phyloP scores from a whole-genome alignment of 2,888 invertebrate species.

The Neria commutata region DNA sequence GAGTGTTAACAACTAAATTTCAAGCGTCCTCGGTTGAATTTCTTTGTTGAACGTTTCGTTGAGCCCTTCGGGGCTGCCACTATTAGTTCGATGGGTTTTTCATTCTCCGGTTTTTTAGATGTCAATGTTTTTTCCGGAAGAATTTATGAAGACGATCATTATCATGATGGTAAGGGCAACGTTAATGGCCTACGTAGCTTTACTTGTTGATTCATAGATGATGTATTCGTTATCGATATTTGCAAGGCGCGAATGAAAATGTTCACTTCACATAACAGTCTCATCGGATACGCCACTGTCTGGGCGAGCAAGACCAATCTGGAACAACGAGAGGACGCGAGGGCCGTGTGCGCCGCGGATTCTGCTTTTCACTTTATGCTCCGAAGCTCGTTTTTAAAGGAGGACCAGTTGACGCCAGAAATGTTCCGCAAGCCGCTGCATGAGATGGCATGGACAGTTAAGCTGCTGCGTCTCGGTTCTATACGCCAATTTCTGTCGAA shows the following conservation, averaged over 20 bases:
- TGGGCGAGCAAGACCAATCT: constrained; percentile 95
- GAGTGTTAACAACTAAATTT: no score
- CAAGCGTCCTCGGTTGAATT: no score
- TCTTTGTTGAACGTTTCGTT: no score
- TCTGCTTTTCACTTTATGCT: constrained; percentile 95
- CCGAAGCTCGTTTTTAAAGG: constrained; percentile 74
- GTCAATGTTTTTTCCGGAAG: no score
- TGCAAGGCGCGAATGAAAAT: constrained; percentile 98
- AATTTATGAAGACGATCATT: no score
- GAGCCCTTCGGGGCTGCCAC: no score
- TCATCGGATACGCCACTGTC: constrained; percentile 97
- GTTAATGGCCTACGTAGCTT: no score
- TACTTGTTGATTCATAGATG: no score
- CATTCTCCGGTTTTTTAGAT: no score
- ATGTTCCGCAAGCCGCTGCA: constrained; percentile 97
- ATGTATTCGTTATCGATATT: constrained; percentile 95
- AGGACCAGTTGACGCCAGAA: constrained; percentile 94
- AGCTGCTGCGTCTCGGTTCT: constrained; percentile 82
- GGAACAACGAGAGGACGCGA: constrained; percentile 89
- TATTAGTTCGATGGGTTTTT: no score
- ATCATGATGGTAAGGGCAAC: no score
- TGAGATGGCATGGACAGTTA: constrained; percentile 90
- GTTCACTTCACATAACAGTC: constrained; percentile 97
- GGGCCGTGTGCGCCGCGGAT: constrained; percentile 92
- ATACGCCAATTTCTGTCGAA: constrained; percentile 96